Conservation (phyloP, 2,113 vertebrate species). For the Sardina pilchardus region DNA sequence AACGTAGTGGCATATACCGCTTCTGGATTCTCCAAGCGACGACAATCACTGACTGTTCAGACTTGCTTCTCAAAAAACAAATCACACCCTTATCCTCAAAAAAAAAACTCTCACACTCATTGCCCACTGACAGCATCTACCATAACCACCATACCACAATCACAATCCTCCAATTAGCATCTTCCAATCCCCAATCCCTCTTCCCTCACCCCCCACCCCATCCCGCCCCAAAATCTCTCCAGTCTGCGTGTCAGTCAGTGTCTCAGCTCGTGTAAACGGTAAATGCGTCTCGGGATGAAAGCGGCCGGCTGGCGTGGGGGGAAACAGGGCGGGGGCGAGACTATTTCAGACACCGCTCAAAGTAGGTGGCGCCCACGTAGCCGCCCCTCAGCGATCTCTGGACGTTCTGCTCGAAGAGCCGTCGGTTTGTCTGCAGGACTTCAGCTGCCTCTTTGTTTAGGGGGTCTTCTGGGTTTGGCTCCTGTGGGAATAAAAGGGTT, state of each 20-base stretch:
- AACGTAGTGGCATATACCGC: slow-evolving; percentile 43
- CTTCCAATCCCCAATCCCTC: background rate
- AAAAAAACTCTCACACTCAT: slow-evolving; percentile 21
- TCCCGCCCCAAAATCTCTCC: slow-evolving; percentile 43
- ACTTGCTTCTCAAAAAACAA: slow-evolving; percentile 18
- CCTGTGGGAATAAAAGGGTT: slow-evolving; percentile 61
- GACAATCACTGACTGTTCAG: slow-evolving; percentile 49
- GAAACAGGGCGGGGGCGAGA: slow-evolving; percentile 24
- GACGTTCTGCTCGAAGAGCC: slow-evolving; percentile 92
- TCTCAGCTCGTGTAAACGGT: slow-evolving; percentile 59
- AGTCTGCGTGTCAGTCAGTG: slow-evolving; percentile 55
- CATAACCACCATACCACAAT: background rate
- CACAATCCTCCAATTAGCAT: background rate
- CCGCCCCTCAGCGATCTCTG: slow-evolving; percentile 87
- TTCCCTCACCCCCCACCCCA: background rate
- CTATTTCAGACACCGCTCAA: slow-evolving; percentile 93
- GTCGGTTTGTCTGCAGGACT: slow-evolving; percentile 89
- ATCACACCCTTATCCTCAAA: slow-evolving; percentile 17
- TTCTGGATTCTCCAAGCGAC: slow-evolving; percentile 46
- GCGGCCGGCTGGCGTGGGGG: background rate
- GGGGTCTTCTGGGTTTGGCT: slow-evolving; percentile 90
- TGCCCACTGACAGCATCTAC: slow-evolving; percentile 4
- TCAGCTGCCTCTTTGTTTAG: slow-evolving; percentile 92
- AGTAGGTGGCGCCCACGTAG: slow-evolving; percentile 91
- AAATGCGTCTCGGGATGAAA: slow-evolving; percentile 55